Evolutionary conservation across 2,113 vertebrate species (phyloP).

Genomic region (Salvelinus alpinus): DNA sequence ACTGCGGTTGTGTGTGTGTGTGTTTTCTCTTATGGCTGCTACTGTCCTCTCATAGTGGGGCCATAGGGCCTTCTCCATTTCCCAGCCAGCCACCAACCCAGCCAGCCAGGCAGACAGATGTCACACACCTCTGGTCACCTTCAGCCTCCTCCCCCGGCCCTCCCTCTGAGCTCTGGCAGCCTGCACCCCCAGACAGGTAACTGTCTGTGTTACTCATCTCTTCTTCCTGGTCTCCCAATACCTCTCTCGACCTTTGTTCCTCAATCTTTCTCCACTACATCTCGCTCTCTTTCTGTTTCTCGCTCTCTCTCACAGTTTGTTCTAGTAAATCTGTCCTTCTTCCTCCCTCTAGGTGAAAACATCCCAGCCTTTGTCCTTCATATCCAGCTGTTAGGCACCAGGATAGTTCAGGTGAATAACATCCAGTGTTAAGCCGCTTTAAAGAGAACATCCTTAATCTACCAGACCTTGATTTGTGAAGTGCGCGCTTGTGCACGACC

Average conservation of each 20-base stretch:
- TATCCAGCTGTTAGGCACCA: background rate
- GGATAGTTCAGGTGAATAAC: constrained; percentile 34
- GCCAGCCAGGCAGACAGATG: constrained; percentile 9
- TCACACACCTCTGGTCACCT: constrained; percentile 19
- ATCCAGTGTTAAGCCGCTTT: constrained; percentile 34
- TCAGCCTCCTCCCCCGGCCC: background rate
- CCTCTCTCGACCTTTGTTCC: background rate
- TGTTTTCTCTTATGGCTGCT: background rate
- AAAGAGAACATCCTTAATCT: constrained; percentile 33
- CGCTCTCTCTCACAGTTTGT: background rate
- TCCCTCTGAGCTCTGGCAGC: background rate
- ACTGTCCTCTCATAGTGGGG: constrained; percentile 15
- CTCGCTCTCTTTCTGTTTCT: background rate
- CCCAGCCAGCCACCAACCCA: constrained; percentile 1
- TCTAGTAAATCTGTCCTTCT: background rate
- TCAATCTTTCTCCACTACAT: background rate
- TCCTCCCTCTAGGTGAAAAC: background rate
- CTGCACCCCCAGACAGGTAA: background rate
- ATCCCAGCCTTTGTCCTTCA: background rate
- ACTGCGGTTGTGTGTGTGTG: background rate
- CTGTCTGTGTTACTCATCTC: background rate
- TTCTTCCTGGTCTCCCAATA: background rate
- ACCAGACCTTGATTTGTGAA: constrained; percentile 23
- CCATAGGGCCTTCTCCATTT: constrained; percentile 19
- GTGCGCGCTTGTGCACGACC: background rate